A percentile compares a stretch with the other conserved stretches of the same genome.
Conservation (phyloP, 1,140 invertebrate species). For the Trachelipus rathkii region DNA sequence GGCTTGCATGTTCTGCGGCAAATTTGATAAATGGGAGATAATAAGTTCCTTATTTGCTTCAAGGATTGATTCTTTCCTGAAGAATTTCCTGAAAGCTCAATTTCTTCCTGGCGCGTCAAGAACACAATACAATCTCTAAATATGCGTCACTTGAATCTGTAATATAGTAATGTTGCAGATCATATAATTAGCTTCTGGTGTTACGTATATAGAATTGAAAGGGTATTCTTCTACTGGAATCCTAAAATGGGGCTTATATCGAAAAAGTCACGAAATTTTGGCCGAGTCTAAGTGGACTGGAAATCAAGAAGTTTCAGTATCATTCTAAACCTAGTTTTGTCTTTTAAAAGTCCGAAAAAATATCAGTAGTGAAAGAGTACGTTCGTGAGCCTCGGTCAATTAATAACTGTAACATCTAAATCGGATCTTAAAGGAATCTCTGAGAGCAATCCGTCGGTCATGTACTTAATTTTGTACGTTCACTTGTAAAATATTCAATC, state of each 20-base stretch:
- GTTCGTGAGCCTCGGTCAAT: constrained; percentile 98
- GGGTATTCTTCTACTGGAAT: constrained; percentile 82
- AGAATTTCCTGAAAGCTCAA: constrained; percentile 94
- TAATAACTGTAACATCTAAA: constrained; percentile 95
- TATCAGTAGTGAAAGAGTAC: constrained; percentile 96
- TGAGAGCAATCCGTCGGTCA: constrained; percentile 99
- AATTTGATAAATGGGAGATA: constrained; percentile 93
- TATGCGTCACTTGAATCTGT: constrained; percentile 96
- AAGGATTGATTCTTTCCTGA: constrained; percentile 77
- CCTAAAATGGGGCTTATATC: constrained; percentile 94
- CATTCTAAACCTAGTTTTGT: constrained; percentile 86
- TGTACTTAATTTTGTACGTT: constrained; percentile 83
- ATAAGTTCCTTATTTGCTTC: constrained; percentile 91
- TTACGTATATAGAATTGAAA: constrained; percentile 97
- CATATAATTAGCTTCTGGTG: constrained; percentile 96
- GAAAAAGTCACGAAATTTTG: constrained; percentile 98
- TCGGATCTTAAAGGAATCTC: constrained; percentile 96
- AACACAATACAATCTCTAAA: constrained; percentile 96
- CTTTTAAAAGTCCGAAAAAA: constrained; percentile 98
- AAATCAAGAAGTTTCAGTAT: constrained; percentile 95
- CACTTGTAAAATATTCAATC: constrained; percentile 74
- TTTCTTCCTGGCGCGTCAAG: constrained; percentile 90
- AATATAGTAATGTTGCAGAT: constrained; percentile 94
- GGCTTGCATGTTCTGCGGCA: constrained; percentile 97
- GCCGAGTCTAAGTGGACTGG: constrained; percentile 96